A percentile compares a stretch with the other conserved stretches of the same genome.
These are phyloP conservation scores for Natator depressus DNA, from an alignment of 2,113 vertebrate species.

Conservation along the genomic window DNA sequence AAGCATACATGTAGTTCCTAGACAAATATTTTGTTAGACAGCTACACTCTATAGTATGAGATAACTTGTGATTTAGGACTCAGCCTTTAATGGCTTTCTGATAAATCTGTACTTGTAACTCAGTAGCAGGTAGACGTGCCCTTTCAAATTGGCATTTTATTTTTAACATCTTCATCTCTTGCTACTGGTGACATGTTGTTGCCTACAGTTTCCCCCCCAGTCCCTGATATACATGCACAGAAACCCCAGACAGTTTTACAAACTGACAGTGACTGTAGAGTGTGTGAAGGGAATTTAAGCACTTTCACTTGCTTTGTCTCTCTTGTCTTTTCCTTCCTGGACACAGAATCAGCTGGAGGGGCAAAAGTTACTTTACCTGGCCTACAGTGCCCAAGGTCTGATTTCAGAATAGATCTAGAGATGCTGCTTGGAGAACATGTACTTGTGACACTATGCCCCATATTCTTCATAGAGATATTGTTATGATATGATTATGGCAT, in stretches of 20 bases:
- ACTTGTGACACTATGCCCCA: background rate
- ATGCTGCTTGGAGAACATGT: background rate
- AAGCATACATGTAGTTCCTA: rapidly evolving
- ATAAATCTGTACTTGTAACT: background rate
- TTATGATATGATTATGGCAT: too few relatives aligned
- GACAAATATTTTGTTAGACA: background rate
- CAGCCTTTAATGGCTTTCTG: background rate
- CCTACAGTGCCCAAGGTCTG: background rate
- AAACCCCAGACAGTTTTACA: background rate
- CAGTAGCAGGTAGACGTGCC: background rate
- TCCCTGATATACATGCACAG: background rate
- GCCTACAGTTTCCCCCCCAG: background rate
- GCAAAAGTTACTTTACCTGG: background rate
- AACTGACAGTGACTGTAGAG: background rate
- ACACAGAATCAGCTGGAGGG: background rate
- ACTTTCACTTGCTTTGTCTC: background rate
- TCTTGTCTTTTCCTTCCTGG: background rate
- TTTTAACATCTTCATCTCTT: slow-evolving; percentile 1
- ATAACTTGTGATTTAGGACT: background rate
- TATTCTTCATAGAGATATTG: too few relatives aligned
- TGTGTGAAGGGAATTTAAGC: background rate
- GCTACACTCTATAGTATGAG: background rate
- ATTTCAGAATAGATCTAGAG: background rate
- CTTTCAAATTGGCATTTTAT: slow-evolving; percentile 11
- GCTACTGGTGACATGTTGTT: background rate